Percentiles rank a stretch among this genome's conserved stretches.
Evolutionary conservation across 2,888 invertebrate genomes (phyloP).

Genomic region (Drosophila picticornis): DNA sequence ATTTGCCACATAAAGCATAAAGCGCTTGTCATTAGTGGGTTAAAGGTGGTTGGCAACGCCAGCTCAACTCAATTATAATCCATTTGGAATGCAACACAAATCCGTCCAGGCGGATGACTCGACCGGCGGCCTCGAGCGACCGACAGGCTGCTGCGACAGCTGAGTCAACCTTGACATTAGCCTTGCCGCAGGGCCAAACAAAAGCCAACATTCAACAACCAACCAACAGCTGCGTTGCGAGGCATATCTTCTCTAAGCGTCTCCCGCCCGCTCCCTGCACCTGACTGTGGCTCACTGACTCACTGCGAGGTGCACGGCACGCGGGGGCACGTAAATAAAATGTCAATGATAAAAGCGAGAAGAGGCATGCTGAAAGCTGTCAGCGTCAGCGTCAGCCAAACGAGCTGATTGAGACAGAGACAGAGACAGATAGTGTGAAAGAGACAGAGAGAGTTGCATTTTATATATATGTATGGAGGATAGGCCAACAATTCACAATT

Average conservation of each 20-base stretch:
- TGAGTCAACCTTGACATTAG: constrained; percentile 73
- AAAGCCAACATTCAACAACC: constrained; percentile 44
- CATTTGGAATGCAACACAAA: constrained; percentile 67
- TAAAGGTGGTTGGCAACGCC: constrained; percentile 33
- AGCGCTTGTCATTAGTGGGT: constrained; percentile 13
- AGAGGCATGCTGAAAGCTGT: constrained; percentile 48
- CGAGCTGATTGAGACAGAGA: constrained; percentile 60
- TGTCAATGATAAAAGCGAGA: constrained; percentile 63
- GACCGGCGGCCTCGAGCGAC: constrained; percentile 43
- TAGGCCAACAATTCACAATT: constrained; percentile 65
- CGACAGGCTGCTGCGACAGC: constrained; percentile 36
- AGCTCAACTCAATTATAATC: constrained; percentile 66
- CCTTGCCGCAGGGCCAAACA: constrained; percentile 64
- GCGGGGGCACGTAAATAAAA: constrained; percentile 59
- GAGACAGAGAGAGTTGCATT: constrained; percentile 13
- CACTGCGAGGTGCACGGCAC: constrained; percentile 23
- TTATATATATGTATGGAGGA: constrained; percentile 7
- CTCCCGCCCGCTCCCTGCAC: background rate
- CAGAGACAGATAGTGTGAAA: constrained; percentile 37
- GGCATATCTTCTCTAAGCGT: constrained; percentile 32
- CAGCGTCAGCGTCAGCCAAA: constrained; percentile 56
- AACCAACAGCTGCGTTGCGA: constrained; percentile 25
- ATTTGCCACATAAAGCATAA: background rate
- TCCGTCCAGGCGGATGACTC: constrained; percentile 43
- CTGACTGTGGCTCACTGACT: constrained; percentile 49